phyloP scores from a whole-genome alignment of 64 coral and sea anemone genomes.

The Actinia tenebrosa region DNA sequence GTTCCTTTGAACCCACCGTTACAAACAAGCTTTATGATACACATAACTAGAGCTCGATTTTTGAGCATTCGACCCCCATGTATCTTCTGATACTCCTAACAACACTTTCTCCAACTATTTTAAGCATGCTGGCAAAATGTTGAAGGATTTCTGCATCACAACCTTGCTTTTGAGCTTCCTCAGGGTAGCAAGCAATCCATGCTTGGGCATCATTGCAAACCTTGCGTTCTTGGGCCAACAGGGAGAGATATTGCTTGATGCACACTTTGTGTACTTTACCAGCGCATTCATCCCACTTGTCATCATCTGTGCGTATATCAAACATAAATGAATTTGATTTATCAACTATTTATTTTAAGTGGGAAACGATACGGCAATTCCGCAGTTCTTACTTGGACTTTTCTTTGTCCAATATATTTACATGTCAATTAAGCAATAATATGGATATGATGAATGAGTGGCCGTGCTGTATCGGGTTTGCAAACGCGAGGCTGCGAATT shows the following conservation, averaged over 20 bases:
- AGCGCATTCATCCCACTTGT: background rate
- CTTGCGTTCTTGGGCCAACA: background rate
- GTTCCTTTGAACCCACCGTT: background rate
- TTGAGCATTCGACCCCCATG: conserved; percentile 22
- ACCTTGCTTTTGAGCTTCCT: background rate
- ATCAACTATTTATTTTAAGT: no score
- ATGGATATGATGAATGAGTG: no score
- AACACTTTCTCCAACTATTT: background rate
- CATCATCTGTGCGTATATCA: background rate
- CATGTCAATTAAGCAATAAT: no score
- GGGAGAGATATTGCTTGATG: conserved; percentile 11
- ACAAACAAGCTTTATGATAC: background rate
- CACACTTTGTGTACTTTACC: background rate
- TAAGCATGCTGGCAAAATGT: background rate
- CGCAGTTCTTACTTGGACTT: no score
- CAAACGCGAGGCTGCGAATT: no score
- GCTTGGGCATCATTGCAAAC: conserved; percentile 4
- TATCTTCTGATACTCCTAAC: background rate
- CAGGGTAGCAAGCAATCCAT: background rate
- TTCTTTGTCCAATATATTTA: no score
- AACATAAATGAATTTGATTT: background rate
- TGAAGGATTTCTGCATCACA: background rate
- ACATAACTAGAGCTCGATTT: background rate
- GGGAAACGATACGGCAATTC: no score
- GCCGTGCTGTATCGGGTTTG: no score